Conservation (phyloP, 53 echinoderm and acorn worm genomes). For the Paracentrotus lividus region DNA sequence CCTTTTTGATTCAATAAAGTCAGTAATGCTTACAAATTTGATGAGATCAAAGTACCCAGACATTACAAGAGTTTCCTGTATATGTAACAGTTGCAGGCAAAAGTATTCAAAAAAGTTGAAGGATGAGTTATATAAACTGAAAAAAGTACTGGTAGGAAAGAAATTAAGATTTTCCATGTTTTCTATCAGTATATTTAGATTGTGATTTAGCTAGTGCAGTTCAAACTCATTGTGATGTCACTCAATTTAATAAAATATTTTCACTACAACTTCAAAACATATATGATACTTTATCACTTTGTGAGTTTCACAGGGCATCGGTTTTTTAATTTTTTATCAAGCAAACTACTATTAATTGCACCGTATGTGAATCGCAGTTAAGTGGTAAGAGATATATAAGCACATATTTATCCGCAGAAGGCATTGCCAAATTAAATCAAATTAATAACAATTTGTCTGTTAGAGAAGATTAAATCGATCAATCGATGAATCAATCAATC, state of each 20-base stretch:
- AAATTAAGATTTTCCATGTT: background rate
- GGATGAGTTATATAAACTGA: background rate
- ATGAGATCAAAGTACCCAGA: background rate
- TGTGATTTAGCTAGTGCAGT: background rate
- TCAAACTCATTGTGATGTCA: background rate
- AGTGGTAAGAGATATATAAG: background rate
- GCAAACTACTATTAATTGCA: background rate
- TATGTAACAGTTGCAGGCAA: conserved; percentile 33
- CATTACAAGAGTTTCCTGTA: background rate
- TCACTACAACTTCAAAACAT: conserved; percentile 14
- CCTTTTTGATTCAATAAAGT: background rate
- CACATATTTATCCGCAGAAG: background rate
- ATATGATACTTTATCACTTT: background rate
- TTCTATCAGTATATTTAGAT: background rate
- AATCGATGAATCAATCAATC: too few species aligned
- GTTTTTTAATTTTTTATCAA: background rate
- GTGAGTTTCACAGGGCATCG: background rate
- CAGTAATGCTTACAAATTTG: too few species aligned
- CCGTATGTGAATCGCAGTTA: background rate
- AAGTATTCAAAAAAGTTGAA: conserved; percentile 34
- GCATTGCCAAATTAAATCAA: background rate
- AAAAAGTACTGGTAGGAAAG: conserved; percentile 34
- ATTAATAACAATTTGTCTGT: background rate
- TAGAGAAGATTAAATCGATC: too few species aligned
- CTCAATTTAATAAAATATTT: conserved; percentile 19